Conservation (phyloP, 1,140 invertebrate species). For the Drosophila tropicalis region DNA sequence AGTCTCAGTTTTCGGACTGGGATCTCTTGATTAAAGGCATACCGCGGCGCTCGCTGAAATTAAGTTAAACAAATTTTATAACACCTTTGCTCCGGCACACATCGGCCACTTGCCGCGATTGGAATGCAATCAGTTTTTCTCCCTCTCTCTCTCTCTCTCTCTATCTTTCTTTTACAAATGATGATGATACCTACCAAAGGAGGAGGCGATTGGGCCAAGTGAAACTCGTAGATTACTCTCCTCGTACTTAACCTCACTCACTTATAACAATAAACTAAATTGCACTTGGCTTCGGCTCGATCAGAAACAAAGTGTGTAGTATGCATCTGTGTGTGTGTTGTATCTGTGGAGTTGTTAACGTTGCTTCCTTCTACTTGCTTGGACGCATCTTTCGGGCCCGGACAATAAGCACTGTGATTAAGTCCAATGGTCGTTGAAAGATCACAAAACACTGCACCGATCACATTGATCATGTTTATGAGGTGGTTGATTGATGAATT, state of each 20-base stretch:
- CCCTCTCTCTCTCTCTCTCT: conserved; percentile 19
- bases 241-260: conserved; percentile 79
- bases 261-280: conserved; percentile 83
- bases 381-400: conserved; percentile 11
- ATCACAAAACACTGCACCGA: conserved; percentile 76
- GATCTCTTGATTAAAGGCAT: conserved; percentile 73
- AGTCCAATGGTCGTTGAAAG: conserved; percentile 73
- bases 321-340: conserved; percentile 15
- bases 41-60: conserved; percentile 78
- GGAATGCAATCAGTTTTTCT: conserved; percentile 76
- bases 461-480: conserved; percentile 57
- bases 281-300: conserved; percentile 52
- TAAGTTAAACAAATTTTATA: conserved; percentile 83
- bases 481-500: conserved; percentile 7
- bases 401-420: conserved; percentile 73
- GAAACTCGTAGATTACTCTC: conserved; percentile 68
- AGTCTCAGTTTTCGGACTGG: conserved; percentile 24
- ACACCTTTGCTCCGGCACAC: conserved; percentile 77
- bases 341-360: conserved; percentile 69
- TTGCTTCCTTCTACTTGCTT: conserved; percentile 5
- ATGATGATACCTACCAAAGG: conserved; percentile 60
- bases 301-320: conserved; percentile 73
- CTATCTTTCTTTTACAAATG: conserved; percentile 60
- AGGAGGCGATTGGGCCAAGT: conserved; percentile 13
- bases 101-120: conserved; percentile 56